These are phyloP conservation scores for Crenichthys baileyi DNA, from an alignment of 2,797 vertebrate genomes.

Conservation along the genomic window DNA sequence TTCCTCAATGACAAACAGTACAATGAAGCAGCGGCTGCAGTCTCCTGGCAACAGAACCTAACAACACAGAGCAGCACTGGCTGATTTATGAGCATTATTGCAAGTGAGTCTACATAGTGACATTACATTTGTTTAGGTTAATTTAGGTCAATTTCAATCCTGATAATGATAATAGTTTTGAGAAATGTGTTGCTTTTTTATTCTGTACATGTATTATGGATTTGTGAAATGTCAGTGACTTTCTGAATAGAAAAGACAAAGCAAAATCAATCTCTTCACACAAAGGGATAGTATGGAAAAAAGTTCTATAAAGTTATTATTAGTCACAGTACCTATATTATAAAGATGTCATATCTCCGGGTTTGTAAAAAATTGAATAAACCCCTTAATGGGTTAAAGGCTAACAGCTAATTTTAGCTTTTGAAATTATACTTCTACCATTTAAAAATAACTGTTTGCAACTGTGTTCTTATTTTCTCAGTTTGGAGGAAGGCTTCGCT, in stretches of 20 bases:
- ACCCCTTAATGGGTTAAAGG: background rate
- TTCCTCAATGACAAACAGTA: constrained; percentile 26
- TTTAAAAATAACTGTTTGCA: background rate
- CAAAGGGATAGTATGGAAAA: background rate
- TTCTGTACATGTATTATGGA: background rate
- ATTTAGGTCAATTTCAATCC: background rate
- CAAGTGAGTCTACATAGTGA: background rate
- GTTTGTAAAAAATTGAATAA: background rate
- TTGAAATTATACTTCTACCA: background rate
- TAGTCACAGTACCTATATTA: background rate
- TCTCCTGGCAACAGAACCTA: constrained; percentile 18
- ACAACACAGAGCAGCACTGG: background rate
- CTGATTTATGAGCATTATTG: background rate
- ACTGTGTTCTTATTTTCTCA: background rate
- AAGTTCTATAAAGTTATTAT: background rate
- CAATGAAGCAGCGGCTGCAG: constrained; percentile 5
- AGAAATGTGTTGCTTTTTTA: background rate
- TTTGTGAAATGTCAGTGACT: constrained; percentile 5
- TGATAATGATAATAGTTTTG: background rate
- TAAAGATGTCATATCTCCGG: background rate
- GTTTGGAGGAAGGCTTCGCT: background rate
- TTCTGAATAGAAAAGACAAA: background rate
- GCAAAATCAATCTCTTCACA: constrained; percentile 5
- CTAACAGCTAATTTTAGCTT: background rate
- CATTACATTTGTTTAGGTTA: background rate